phyloP scores from a whole-genome alignment of 2,888 invertebrate genomes.

The Drosophila anomalata region DNA sequence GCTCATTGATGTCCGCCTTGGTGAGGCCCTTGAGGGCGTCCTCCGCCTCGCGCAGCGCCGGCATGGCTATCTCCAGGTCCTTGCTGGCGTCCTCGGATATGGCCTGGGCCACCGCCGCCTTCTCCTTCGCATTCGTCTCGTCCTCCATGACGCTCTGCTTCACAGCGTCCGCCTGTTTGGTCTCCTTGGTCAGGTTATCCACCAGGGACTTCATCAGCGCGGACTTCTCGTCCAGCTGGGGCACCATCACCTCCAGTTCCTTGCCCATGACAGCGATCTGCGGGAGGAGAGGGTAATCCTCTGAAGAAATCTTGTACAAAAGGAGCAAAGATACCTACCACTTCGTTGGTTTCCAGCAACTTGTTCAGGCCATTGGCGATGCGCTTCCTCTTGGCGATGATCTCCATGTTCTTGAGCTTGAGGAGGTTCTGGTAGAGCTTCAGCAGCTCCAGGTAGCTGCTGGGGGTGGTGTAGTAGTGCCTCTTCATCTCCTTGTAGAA shows the following conservation, averaged over 20 bases:
- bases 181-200: slow-evolving; percentile 90
- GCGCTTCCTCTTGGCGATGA: slow-evolving; percentile 87
- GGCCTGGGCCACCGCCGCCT: slow-evolving; percentile 92
- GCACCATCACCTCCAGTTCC: slow-evolving; percentile 91
- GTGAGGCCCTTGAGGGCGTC: slow-evolving; percentile 93
- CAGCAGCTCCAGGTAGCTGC: slow-evolving; percentile 93
- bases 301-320: not conserved
- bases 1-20: slow-evolving; percentile 95
- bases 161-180: slow-evolving; percentile 92
- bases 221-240: slow-evolving; percentile 91
- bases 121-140: slow-evolving; percentile 92
- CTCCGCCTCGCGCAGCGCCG: slow-evolving; percentile 93
- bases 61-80: slow-evolving; percentile 93
- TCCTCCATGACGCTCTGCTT: slow-evolving; percentile 91
- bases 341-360: slow-evolving; percentile 82
- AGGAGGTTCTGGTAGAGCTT: slow-evolving; percentile 91
- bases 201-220: slow-evolving; percentile 90
- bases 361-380: slow-evolving; percentile 90
- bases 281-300: not conserved
- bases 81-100: slow-evolving; percentile 95
- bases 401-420: slow-evolving; percentile 89
- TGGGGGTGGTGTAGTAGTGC: slow-evolving; percentile 95
- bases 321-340: slow-evolving; percentile 60
- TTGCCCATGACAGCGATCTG: slow-evolving; percentile 93
- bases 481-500: slow-evolving; percentile 93